Evolutionary conservation across 1,140 invertebrate genomes (phyloP), one percentile per base, ranked within the genome.

Genomic region (Aphaenogaster floridana): DNA sequence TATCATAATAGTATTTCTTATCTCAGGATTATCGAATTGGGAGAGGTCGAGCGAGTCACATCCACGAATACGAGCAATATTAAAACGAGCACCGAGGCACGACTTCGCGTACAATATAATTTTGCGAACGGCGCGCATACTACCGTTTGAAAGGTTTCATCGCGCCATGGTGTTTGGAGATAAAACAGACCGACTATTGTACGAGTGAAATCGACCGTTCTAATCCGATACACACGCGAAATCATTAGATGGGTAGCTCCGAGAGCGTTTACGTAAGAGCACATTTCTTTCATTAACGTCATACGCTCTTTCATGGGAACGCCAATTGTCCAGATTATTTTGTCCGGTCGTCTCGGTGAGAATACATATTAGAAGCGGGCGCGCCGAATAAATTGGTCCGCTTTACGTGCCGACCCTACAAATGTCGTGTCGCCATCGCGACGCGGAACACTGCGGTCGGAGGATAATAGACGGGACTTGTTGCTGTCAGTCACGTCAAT

Each of bases 401-500:
- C 13, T 76, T 68, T 76, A 48, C 54, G 54, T 50, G 68, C 42
- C n/a, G 45, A 2, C 5, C 11, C 13, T 76, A 63, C 13, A 63
- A 84, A 76, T 63, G 69, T 50, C 15, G 50, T 8, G 48, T 42
- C 64, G 78, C 36, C 54, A 17, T 42, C 50, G 64, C 77, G 39
- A 17, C 39, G 61, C 45, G 48, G 36, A 59, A 61, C 28, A 61
- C 42, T 54, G 45, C 28, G 54, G 69, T 39, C 54, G 28, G 69
- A 21, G 52, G 34, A 74, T 74, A 84, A 74, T 45, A 76, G 54
- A 74, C 54, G 69, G 57, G 69, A 84, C 80, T 63, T 76, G 80
- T 84, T 84, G 80, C 80, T 76, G 69, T 84, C 80, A 74, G 80
- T 76, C 69, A 63, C 52, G 80, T 84, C 80, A 39, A 76, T 69